phyloP scores from a whole-genome alignment of 1,140 invertebrate species.

The Megalopta genalis region DNA sequence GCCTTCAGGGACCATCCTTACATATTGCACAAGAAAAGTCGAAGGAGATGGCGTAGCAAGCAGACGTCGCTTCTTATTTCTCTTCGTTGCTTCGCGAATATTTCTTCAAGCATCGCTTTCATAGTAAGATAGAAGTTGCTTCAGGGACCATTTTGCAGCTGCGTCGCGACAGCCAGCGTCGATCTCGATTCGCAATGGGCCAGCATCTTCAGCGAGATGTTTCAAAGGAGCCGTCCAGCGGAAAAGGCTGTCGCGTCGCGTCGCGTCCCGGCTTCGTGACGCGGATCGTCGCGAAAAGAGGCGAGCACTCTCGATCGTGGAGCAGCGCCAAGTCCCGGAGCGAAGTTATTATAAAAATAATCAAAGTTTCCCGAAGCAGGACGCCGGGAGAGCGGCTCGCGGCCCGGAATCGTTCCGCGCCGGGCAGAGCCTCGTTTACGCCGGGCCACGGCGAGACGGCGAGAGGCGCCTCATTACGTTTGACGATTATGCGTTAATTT shows the following conservation, averaged over 20 bases:
- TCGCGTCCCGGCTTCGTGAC: neutral
- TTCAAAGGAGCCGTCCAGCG: neutral
- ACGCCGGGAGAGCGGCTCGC: constrained; percentile 18
- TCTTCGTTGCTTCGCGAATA: too few relatives aligned
- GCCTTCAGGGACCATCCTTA: too few relatives aligned
- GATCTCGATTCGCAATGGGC: too few relatives aligned
- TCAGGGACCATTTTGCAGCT: too few relatives aligned
- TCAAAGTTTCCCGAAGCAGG: constrained; percentile 73
- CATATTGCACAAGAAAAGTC: too few relatives aligned
- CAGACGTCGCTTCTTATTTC: too few relatives aligned
- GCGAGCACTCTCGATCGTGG: neutral
- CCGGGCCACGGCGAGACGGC: constrained; percentile 13
- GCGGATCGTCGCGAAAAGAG: neutral
- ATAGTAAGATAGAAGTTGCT: too few relatives aligned
- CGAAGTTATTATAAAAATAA: constrained; percentile 80
- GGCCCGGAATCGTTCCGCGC: constrained; percentile 20
- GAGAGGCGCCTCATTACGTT: constrained; percentile 74
- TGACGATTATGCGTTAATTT: constrained; percentile 81
- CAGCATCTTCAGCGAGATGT: too few relatives aligned
- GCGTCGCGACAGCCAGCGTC: too few relatives aligned
- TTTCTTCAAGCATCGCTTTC: too few relatives aligned
- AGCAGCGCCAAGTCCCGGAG: constrained; percentile 15
- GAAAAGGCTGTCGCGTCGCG: neutral
- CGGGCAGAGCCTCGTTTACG: constrained; percentile 38
- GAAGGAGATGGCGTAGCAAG: too few relatives aligned